Evolutionary conservation across 2,888 invertebrate genomes (phyloP).

Genomic region (Ligdia adustata): DNA sequence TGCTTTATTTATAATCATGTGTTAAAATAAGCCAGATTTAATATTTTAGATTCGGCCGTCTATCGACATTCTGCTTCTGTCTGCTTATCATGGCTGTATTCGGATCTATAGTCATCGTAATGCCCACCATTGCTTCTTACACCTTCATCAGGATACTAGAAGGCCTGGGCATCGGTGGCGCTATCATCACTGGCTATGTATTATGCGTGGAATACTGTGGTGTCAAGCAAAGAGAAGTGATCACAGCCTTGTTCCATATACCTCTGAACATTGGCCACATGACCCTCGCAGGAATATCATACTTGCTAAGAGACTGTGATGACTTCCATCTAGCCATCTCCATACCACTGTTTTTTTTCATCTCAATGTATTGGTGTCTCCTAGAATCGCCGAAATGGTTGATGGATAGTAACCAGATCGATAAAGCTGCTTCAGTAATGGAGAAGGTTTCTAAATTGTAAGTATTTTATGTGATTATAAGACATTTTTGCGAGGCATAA

Average conservation of each 20-base stretch:
- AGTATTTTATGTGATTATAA: too few species aligned
- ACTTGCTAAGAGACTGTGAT: slow-evolving; percentile 58
- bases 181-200: slow-evolving; percentile 64
- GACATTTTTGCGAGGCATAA: background rate
- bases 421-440: slow-evolving; percentile 54
- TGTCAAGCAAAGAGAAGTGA: slow-evolving; percentile 52
- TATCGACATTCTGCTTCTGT: slow-evolving; percentile 46
- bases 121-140: slow-evolving; percentile 52
- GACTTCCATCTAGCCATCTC: slow-evolving; percentile 61
- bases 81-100: slow-evolving; percentile 47
- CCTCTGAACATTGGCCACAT: slow-evolving; percentile 65
- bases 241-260: slow-evolving; percentile 62
- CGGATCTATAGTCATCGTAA: slow-evolving; percentile 54
- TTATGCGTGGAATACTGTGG: slow-evolving; percentile 64
- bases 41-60: slow-evolving; percentile 60
- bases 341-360: slow-evolving; percentile 56
- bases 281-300: slow-evolving; percentile 59
- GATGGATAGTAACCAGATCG: slow-evolving; percentile 54
- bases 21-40: background rate
- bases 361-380: slow-evolving; percentile 45
- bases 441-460: slow-evolving; percentile 59
- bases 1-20: background rate
- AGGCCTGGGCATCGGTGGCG: slow-evolving; percentile 63
- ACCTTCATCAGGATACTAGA: slow-evolving; percentile 61
- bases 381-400: slow-evolving; percentile 72